Conservation (phyloP, 1,140 invertebrate species). For the Hyles vespertilio region DNA sequence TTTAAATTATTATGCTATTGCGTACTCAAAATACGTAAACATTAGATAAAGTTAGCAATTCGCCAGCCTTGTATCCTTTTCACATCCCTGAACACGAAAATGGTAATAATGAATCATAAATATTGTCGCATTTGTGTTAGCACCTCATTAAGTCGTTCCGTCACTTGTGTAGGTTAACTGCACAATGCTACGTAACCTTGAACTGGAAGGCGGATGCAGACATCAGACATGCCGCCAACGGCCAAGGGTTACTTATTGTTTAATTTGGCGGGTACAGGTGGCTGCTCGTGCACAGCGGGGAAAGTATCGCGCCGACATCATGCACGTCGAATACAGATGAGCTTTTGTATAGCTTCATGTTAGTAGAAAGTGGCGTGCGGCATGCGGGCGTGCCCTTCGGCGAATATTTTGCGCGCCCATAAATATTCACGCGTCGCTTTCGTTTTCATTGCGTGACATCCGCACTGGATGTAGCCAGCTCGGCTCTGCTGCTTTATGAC, state of each 20-base stretch:
- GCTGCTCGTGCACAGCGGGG: conserved; percentile 26
- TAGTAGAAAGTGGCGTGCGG: conserved; percentile 60
- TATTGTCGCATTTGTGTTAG: conserved; percentile 1
- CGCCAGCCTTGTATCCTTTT: neutral
- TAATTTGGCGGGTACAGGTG: conserved; percentile 18
- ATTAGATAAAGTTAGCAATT: conserved; percentile 1
- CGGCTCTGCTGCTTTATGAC: conserved; percentile 36
- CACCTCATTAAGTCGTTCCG: conserved; percentile 9
- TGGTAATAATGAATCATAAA: conserved; percentile 2
- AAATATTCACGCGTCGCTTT: conserved; percentile 65
- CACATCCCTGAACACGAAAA: conserved; percentile 1
- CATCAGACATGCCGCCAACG: conserved; percentile 32
- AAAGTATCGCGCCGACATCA: conserved; percentile 58
- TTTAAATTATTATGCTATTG: neutral
- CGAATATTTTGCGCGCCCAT: conserved; percentile 62
- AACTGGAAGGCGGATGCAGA: conserved; percentile 43
- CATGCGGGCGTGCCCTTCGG: conserved; percentile 64
- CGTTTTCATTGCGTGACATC: conserved; percentile 63
- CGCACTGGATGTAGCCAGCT: conserved; percentile 29
- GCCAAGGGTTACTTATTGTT: conserved; percentile 39
- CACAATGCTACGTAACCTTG: conserved; percentile 31
- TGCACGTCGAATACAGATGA: conserved; percentile 64
- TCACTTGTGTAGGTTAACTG: conserved; percentile 19
- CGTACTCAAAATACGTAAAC: neutral
- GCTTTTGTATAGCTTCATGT: conserved; percentile 50